Evolutionary conservation across 1,140 invertebrate species (phyloP).

Genomic region (Leptinotarsa defecta): DNA sequence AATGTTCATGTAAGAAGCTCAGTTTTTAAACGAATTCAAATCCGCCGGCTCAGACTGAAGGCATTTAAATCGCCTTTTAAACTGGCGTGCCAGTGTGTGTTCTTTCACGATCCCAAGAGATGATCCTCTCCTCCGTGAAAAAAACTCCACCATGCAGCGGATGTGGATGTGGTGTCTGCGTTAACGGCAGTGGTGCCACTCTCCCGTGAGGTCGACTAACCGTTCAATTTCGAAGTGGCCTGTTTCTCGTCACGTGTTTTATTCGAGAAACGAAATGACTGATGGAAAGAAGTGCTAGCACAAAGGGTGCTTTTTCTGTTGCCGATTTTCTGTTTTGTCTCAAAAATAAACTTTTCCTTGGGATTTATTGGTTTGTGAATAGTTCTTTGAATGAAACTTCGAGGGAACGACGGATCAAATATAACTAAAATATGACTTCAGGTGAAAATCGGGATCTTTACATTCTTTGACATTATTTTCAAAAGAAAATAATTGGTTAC

Average conservation of each 20-base stretch:
- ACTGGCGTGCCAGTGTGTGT: background rate
- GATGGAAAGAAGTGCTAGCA: no score
- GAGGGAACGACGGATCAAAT: no score
- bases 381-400: no score
- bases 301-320: no score
- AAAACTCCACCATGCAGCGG: background rate
- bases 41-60: background rate
- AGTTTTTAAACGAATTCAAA: slow-evolving; percentile 2
- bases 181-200: background rate
- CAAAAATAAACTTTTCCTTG: no score
- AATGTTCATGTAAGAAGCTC: background rate
- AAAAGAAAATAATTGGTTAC: no score
- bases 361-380: no score
- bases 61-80: slow-evolving; percentile 6
- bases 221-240: background rate
- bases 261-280: background rate
- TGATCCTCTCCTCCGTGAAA: background rate
- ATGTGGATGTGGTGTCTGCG: slow-evolving; percentile 5
- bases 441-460: no score
- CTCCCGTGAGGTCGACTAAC: slow-evolving; percentile 3
- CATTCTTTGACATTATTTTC: no score
- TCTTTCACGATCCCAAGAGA: background rate
- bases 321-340: no score
- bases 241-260: background rate
- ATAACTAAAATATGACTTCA: no score